Evolutionary conservation across 1,140 invertebrate genomes (phyloP).

Genomic region (Mactra quadrangularis): DNA sequence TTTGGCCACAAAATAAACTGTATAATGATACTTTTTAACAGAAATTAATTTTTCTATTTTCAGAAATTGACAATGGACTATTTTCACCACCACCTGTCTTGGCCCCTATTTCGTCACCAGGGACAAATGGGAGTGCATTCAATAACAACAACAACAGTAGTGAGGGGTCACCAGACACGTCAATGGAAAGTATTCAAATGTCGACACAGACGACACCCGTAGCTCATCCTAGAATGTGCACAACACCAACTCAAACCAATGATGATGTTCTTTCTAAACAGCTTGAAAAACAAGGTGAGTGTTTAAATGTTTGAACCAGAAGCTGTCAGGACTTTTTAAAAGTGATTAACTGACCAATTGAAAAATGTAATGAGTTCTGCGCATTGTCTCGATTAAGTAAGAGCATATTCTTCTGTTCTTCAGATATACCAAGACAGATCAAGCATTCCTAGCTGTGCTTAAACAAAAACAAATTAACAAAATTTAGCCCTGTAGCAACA

Average conservation of each 20-base stretch:
- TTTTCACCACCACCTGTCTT: slow-evolving; percentile 42
- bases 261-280: slow-evolving; percentile 26
- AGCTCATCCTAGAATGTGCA: slow-evolving; percentile 1
- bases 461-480: no score
- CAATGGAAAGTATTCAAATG: slow-evolving; percentile 48
- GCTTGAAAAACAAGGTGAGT: slow-evolving; percentile 41
- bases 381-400: no score
- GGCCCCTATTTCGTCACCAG: not conserved
- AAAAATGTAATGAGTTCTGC: no score
- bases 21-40: no score
- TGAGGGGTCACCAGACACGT: slow-evolving; percentile 36
- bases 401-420: no score
- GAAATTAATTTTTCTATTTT: slow-evolving; percentile 22
- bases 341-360: no score
- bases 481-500: no score
- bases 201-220: slow-evolving; percentile 32
- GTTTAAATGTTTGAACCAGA: no score
- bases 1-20: no score
- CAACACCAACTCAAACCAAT: slow-evolving; percentile 52
- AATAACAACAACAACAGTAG: slow-evolving; percentile 23
- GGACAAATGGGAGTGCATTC: not conserved
- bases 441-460: no score
- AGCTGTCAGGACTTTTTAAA: no score
- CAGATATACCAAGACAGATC: no score
- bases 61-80: slow-evolving; percentile 56